Evolutionary conservation across 2,797 vertebrate species (phyloP).

Genomic region (Hapalemur alaotrensis): DNA sequence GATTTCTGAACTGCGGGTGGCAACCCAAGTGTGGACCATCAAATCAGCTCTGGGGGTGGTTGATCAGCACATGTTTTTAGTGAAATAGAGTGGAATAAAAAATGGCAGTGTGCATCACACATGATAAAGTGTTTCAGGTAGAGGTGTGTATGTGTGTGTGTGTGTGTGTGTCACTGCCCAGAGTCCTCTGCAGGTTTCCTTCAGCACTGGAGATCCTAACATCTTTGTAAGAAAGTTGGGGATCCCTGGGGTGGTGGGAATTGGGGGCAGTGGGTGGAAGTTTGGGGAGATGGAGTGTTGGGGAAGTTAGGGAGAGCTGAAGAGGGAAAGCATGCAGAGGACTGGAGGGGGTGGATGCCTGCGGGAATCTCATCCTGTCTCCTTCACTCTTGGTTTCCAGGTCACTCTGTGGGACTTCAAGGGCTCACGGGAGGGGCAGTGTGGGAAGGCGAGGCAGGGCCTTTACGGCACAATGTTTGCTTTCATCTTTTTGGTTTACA

Average conservation of each 20-base stretch:
- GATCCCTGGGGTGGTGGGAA: no score
- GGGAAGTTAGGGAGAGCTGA: neutral
- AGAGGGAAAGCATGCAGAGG: neutral
- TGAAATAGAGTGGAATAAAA: neutral
- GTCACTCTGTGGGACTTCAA: neutral
- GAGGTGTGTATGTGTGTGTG: no score
- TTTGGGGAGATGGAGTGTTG: no score
- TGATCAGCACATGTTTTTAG: neutral
- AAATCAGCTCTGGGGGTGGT: neutral
- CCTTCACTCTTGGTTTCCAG: neutral
- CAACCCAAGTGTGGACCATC: neutral
- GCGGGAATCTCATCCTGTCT: neutral
- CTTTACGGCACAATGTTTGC: neutral
- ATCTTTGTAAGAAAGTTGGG: neutral
- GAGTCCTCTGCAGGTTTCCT: neutral
- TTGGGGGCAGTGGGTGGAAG: neutral
- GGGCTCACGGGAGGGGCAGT: no score
- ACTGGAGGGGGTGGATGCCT: neutral
- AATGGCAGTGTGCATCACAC: neutral
- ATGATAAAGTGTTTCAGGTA: neutral
- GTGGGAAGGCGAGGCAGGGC: neutral
- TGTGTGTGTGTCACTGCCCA: neutral
- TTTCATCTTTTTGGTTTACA: neutral
- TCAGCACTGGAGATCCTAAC: neutral
- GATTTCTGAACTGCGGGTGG: neutral